Evolutionary conservation across 2,113 vertebrate genomes (phyloP), one percentile per base, ranked within the genome.

Genomic region (Galbula dea): DNA sequence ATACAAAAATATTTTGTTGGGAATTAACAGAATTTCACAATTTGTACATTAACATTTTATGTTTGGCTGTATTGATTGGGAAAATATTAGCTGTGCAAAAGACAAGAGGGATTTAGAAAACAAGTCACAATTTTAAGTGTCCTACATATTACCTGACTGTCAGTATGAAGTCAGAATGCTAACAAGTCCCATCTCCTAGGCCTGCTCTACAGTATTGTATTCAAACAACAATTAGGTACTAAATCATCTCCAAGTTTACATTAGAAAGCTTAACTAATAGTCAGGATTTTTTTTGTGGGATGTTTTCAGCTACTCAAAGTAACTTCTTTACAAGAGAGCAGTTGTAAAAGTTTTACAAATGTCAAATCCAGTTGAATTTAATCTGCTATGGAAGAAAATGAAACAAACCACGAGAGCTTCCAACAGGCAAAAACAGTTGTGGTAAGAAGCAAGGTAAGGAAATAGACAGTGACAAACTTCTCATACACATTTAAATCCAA

Each of bases 1-100:
- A 87, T 97, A 97, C 96, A 98, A 98, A 98, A 98, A 98, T 97
- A 98, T 93, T 95, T 97, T 96, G 94, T 93, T 92, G 95, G 86
- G 94, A 95, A 91, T 96, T 96, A 96, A 80, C 86, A 96, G 95
- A 85, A 93, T 93, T 91, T 97, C 83, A 90, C 72, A 79, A 88
- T 94, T 97, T 97, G 61, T 96, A 97, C 96, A 96, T 89, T 83
- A 95, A 89, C 37, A 11, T 83, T 65, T 85, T 85, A 55, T 84
- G 96, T 91, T 94, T 93, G 97, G 94, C 74, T 94, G 83, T 73
- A 89, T 78, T 95, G 92, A 80, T 49, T 85, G 88, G 79, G 88
- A 95, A 94, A 95, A 88, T 90, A 94, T 27, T 87, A 86, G 92
- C 92, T 92, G 86, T 95, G 93, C 93, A 96, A 93, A 94, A 88